Evolutionary conservation across 2,797 vertebrate genomes (phyloP), one percentile per base, ranked within the genome.

Genomic region (Lepilemur ruficaudatus): DNA sequence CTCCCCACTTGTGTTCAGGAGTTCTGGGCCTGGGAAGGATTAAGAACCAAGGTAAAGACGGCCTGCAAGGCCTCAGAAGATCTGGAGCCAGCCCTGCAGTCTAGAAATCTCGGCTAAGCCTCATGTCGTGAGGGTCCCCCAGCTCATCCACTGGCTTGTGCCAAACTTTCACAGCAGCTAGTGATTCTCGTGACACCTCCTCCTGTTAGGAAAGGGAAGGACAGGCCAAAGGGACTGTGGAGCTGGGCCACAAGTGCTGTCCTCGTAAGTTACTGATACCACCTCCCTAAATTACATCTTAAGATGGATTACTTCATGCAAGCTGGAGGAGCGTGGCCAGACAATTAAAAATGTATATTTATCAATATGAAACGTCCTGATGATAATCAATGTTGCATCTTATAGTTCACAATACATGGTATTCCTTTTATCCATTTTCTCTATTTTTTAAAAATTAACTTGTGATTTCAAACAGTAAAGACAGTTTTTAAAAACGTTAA

Each of bases 401-500:
- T 91, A 52, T 14, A 38, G 14, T 61, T 84, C 57, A 46, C 0
- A 55, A 35, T 35, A 17, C 20, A 78, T 17, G 7, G 15, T 61
- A 57, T 41, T 63, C 18, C 28, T 79, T 93, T 84, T 82, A 73
- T 48, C 18, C 12, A 32, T 91, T 82, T 94, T 57, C 6, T 50
- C 90, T 91, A 75, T 43, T 65, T 92, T 91, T 84, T 30, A 52
- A 92, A 57, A 93, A 91, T 72, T 95, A 95, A 57, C 18, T 81
- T 95, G 48, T 84, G 30, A 78, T 85, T 92, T 52, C 50, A 86
- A 89, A 79, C 23, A 78, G 52, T 70, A 86, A 65, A 94, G 7
- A 13, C 79, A 35, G 69, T 52, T 55, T 55, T 90, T 63, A 59
- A 75, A 73, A 65, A n/a, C 14, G 14, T 32, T 76, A 67, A 28